phyloP scores from a whole-genome alignment of 2,797 vertebrate genomes.

The Malacoraja senta region DNA sequence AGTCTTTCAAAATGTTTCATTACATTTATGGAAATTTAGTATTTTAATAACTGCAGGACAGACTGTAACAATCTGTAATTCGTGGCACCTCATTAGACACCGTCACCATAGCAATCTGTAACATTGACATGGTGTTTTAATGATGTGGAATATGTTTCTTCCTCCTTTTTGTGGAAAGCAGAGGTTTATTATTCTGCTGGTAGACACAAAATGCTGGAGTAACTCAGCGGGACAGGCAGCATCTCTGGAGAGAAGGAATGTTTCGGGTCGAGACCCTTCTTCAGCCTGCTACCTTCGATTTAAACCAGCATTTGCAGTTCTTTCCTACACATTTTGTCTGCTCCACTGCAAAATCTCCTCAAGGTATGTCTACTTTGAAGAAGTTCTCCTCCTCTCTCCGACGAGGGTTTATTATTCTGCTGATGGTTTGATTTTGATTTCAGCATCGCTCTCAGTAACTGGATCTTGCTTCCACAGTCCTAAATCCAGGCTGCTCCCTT shows the following conservation, averaged over 20 bases:
- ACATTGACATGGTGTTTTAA: constrained; percentile 33
- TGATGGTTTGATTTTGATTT: not conserved
- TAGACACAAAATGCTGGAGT: too few relatives aligned
- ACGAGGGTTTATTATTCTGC: not conserved
- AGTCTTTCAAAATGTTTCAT: constrained; percentile 20
- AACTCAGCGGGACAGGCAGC: too few relatives aligned
- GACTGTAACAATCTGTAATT: constrained; percentile 30
- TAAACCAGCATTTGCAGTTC: too few relatives aligned
- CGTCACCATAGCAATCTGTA: not conserved
- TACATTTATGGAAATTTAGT: constrained; percentile 31
- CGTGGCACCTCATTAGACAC: constrained; percentile 1
- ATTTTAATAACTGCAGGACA: constrained; percentile 30
- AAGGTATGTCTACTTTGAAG: too few relatives aligned
- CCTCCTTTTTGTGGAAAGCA: not conserved
- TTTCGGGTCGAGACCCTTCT: too few relatives aligned
- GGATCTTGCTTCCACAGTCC: not conserved
- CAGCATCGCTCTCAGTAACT: not conserved
- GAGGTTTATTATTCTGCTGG: not conserved
- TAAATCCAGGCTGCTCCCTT: not conserved
- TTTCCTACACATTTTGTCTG: too few relatives aligned
- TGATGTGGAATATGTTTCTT: not conserved
- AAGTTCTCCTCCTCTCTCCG: too few relatives aligned
- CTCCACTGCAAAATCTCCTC: too few relatives aligned
- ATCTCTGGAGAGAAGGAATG: too few relatives aligned
- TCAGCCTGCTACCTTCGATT: too few relatives aligned